phyloP scores from a whole-genome alignment of 2,113 vertebrate species.

The Heptranchias perlo region DNA sequence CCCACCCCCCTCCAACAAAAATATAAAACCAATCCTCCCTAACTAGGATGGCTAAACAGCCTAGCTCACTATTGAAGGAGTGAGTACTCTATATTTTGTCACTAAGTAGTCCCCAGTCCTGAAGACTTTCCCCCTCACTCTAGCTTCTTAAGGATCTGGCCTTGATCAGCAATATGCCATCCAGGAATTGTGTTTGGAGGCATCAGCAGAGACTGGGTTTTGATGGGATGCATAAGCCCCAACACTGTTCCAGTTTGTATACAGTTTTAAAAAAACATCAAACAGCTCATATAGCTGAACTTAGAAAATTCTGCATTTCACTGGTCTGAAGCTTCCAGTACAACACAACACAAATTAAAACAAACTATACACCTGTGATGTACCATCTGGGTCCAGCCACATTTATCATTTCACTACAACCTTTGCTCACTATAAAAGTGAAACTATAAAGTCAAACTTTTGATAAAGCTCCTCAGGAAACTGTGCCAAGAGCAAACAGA shows the following conservation, averaged over 20 bases:
- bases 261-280: not conserved
- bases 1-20: not conserved
- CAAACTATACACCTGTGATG: not conserved
- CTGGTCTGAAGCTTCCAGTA: not conserved
- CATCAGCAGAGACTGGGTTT: not conserved
- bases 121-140: not conserved
- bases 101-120: not conserved
- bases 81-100: not conserved
- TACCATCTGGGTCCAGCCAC: not conserved
- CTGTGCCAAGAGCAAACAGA: not conserved
- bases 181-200: not conserved
- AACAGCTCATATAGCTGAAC: not conserved
- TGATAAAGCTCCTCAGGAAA: not conserved
- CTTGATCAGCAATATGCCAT: not conserved
- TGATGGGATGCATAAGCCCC: not conserved
- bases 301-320: not conserved
- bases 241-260: not conserved
- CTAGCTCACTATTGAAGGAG: not conserved
- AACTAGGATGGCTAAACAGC: not conserved
- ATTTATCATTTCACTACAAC: not conserved
- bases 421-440: not conserved
- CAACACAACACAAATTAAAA: not conserved
- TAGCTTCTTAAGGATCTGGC: not conserved
- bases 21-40: not conserved
- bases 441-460: not conserved